These are phyloP conservation scores for Xanthorhoe designata DNA, from an alignment of 2,888 invertebrate genomes.

Conservation along the genomic window DNA sequence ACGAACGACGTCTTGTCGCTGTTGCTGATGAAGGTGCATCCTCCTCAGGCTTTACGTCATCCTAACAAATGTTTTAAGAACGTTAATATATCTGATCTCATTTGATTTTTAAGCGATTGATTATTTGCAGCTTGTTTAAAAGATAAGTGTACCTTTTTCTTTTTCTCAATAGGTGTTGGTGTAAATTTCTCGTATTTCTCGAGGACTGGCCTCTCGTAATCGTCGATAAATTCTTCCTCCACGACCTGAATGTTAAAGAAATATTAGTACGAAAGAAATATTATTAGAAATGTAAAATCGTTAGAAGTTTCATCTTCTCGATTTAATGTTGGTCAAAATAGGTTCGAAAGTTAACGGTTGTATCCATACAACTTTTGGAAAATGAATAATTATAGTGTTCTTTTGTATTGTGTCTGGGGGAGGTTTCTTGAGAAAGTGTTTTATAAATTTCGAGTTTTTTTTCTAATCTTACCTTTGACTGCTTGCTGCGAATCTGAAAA, in stretches of 20 bases:
- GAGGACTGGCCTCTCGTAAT: constrained; percentile 91
- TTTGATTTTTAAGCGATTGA: background rate
- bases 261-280: constrained; percentile 45
- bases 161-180: constrained; percentile 80
- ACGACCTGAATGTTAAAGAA: constrained; percentile 67
- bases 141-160: constrained; percentile 74
- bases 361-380: constrained; percentile 19
- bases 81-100: background rate
- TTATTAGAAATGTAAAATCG: constrained; percentile 11
- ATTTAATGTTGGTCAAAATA: constrained; percentile 19
- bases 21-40: constrained; percentile 71
- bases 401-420: constrained; percentile 2
- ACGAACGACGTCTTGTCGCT: constrained; percentile 68
- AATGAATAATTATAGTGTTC: background rate
- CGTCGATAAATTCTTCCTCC: constrained; percentile 84
- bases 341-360: constrained; percentile 19
- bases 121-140: background rate
- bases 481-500: constrained; percentile 30
- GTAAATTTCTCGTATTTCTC: constrained; percentile 89
- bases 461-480: background rate
- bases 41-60: constrained; percentile 66
- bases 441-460: background rate
- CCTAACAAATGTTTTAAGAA: constrained; percentile 53
- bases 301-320: constrained; percentile 40
- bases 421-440: background rate